These are phyloP conservation scores for Cettia cetti DNA, from an alignment of 2,113 vertebrate genomes.

Conservation along the genomic window DNA sequence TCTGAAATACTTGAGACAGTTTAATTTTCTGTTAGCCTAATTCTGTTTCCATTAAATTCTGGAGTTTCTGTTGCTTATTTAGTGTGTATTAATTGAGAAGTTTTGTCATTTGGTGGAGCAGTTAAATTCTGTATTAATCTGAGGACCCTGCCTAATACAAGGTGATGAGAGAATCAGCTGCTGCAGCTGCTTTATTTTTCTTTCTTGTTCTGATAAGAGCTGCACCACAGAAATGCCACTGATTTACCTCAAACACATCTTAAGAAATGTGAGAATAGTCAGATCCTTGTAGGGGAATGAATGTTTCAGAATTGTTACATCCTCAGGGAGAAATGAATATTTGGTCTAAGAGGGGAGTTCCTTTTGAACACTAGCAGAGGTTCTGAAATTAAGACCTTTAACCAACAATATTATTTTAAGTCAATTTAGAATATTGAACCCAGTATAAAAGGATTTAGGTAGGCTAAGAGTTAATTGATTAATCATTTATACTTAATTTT, in stretches of 20 bases:
- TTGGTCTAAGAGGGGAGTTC: not conserved
- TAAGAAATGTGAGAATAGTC: not conserved
- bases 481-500: not conserved
- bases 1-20: not conserved
- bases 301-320: not conserved
- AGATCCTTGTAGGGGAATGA: not conserved
- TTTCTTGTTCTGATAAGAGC: not conserved
- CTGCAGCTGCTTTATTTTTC: not conserved
- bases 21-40: not conserved
- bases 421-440: not conserved
- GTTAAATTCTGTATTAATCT: not conserved
- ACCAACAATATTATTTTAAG: not conserved
- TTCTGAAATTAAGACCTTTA: not conserved
- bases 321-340: not conserved
- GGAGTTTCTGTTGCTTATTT: not conserved
- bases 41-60: not conserved
- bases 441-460: not conserved
- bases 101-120: not conserved
- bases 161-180: not conserved
- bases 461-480: not conserved
- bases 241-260: not conserved
- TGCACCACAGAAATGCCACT: not conserved
- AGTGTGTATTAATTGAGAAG: not conserved
- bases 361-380: not conserved
- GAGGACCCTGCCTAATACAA: not conserved